phyloP scores from a whole-genome alignment of 2,113 vertebrate genomes.

The Abramis brama region DNA sequence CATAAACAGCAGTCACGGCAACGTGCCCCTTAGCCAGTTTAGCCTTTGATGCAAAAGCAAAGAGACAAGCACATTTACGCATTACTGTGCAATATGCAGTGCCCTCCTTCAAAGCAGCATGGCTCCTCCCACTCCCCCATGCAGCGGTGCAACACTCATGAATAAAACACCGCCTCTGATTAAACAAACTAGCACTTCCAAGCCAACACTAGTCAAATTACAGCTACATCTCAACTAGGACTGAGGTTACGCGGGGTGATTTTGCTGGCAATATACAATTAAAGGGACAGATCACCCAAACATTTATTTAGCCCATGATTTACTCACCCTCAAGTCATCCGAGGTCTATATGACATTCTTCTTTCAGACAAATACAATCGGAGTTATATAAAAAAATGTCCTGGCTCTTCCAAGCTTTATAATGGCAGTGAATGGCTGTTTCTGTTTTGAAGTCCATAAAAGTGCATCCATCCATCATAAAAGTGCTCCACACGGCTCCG shows the following conservation, averaged over 20 bases:
- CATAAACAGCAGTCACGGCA: conserved; percentile 17
- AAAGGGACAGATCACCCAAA: too few relatives aligned
- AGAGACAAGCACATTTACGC: conserved; percentile 13
- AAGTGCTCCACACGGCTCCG: too few relatives aligned
- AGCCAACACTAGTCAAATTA: background rate
- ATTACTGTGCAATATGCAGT: conserved; percentile 41
- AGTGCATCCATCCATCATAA: too few relatives aligned
- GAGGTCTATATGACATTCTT: too few relatives aligned
- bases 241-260: background rate
- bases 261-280: background rate
- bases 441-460: too few relatives aligned
- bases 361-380: too few relatives aligned
- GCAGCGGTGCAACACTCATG: background rate
- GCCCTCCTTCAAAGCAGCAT: background rate
- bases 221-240: background rate
- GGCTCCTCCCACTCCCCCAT: conserved; percentile 13
- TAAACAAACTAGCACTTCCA: background rate
- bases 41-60: conserved; percentile 30
- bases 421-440: too few relatives aligned
- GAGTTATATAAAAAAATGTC: too few relatives aligned
- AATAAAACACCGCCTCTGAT: conserved; percentile 2
- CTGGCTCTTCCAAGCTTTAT: too few relatives aligned
- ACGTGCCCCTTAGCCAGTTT: conserved; percentile 10
- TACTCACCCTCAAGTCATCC: too few relatives aligned
- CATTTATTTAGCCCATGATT: too few relatives aligned